These are phyloP conservation scores for Colistium nudipinnis DNA, from an alignment of 2,113 vertebrate species.

Conservation along the genomic window DNA sequence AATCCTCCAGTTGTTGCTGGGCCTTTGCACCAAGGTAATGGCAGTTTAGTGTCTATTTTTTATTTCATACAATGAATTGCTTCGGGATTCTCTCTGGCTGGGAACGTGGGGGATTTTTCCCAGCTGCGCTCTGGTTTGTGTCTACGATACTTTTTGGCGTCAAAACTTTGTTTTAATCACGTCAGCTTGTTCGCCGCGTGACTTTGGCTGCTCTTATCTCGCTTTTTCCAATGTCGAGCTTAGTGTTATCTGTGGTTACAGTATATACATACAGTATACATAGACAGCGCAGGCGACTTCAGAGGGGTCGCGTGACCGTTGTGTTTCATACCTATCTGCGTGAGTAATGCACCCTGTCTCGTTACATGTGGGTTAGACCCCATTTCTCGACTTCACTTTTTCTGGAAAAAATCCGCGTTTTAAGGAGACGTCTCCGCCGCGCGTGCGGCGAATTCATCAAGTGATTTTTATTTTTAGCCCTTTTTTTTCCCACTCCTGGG, in stretches of 20 bases:
- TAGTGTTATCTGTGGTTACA: conserved; percentile 48
- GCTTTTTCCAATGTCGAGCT: conserved; percentile 44
- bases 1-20: conserved; percentile 28
- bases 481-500: conserved; percentile 21
- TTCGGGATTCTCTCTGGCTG: background rate
- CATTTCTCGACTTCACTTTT: conserved; percentile 49
- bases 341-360: conserved; percentile 49
- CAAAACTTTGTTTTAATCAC: conserved; percentile 46
- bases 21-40: conserved; percentile 2
- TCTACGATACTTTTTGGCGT: conserved; percentile 24
- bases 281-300: no score
- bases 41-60: background rate
- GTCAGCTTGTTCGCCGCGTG: conserved; percentile 12
- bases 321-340: conserved; percentile 37
- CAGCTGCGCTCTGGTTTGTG: conserved; percentile 1
- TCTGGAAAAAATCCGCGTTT: conserved; percentile 45
- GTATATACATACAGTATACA: conserved; percentile 19
- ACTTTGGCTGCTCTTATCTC: conserved; percentile 49
- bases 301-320: conserved; percentile 19
- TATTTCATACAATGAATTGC: conserved; percentile 9
- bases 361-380: conserved; percentile 24
- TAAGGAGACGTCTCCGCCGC: conserved; percentile 31
- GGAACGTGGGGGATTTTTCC: background rate
- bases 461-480: conserved; percentile 12
- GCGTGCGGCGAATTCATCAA: conserved; percentile 48